phyloP scores from a whole-genome alignment of 2,888 invertebrate species.

The Geotrupes spiniger region DNA sequence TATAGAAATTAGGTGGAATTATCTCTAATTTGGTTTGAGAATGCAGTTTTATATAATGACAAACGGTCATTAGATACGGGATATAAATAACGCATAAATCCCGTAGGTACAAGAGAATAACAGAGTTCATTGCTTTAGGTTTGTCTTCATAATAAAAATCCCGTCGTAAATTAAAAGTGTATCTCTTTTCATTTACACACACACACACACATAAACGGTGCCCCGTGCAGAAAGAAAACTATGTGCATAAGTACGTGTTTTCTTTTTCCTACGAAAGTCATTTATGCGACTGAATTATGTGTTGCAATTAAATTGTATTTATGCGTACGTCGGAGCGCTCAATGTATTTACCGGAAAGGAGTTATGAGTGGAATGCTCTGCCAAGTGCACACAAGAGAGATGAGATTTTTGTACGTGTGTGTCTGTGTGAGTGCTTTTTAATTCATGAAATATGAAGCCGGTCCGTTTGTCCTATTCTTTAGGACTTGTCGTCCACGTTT shows the following conservation, averaged over 20 bases:
- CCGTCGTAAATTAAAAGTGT: slow-evolving; percentile 1
- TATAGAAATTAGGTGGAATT: no score
- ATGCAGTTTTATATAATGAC: no score
- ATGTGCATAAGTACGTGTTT: neutral
- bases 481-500: neutral
- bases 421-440: slow-evolving; percentile 19
- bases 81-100: no score
- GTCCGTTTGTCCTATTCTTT: slow-evolving; percentile 9
- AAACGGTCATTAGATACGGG: no score
- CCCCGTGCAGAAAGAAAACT: no score
- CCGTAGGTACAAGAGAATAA: neutral
- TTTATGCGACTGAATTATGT: slow-evolving; percentile 5
- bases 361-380: slow-evolving; percentile 28
- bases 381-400: slow-evolving; percentile 21
- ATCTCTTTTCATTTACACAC: slow-evolving; percentile 1
- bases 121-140: neutral
- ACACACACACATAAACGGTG: no score
- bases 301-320: slow-evolving; percentile 12
- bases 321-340: slow-evolving; percentile 11
- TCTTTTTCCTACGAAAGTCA: slow-evolving; percentile 2
- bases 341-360: slow-evolving; percentile 10
- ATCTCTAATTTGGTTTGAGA: no score
- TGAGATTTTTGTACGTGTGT: no score
- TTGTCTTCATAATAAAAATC: slow-evolving; percentile 1
- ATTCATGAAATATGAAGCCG: slow-evolving; percentile 16